Conservation (phyloP, 2,888 invertebrate species). For the Thecophora atra region DNA sequence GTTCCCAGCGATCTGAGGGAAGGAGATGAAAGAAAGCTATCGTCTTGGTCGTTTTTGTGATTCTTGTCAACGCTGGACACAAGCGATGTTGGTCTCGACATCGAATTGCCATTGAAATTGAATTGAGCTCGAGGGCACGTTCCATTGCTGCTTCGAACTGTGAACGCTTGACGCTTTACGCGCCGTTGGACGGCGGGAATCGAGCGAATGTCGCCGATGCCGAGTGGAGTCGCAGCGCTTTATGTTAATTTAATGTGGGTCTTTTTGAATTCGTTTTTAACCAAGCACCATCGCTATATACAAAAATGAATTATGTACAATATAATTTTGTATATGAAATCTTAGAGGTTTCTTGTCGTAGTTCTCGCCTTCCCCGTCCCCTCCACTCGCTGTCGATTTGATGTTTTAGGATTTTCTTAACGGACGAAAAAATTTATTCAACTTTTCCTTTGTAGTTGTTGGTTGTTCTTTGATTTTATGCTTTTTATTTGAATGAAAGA, state of each 20-base stretch:
- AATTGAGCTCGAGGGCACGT: conserved; percentile 23
- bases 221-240: conserved; percentile 23
- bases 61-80: background rate
- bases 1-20: background rate
- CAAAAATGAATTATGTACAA: no score
- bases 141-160: background rate
- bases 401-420: no score
- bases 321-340: no score
- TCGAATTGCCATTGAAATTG: conserved; percentile 15
- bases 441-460: no score
- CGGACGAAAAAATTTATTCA: no score
- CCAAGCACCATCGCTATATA: background rate
- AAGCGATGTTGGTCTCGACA: background rate
- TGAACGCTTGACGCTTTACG: background rate
- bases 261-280: conserved; percentile 6
- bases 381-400: no score
- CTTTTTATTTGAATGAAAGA: no score
- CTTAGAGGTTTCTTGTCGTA: no score
- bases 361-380: no score
- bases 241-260: conserved; percentile 31
- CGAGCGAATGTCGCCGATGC: background rate
- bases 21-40: background rate
- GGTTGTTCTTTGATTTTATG: no score
- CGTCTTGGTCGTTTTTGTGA: background rate
- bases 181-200: background rate